These are phyloP conservation scores for Spilarctia lutea DNA, from an alignment of 2,888 invertebrate genomes.

Conservation along the genomic window DNA sequence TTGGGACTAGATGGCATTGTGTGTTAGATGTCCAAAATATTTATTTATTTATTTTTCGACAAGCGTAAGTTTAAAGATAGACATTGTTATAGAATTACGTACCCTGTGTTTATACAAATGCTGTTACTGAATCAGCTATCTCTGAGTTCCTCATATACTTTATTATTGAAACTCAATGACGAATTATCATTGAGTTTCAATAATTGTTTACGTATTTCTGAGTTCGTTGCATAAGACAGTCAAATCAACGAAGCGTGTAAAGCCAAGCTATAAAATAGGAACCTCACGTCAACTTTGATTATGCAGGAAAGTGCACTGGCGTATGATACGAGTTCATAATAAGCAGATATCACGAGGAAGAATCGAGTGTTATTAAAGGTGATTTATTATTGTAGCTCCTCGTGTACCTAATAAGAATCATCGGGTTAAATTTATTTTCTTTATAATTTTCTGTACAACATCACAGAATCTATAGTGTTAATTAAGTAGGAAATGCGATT, in stretches of 20 bases:
- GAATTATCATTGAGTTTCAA: not conserved
- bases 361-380: slow-evolving; percentile 8
- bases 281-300: slow-evolving; percentile 62
- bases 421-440: not conserved
- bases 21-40: too few species aligned
- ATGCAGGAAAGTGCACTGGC: slow-evolving; percentile 64
- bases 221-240: slow-evolving; percentile 47
- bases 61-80: not conserved
- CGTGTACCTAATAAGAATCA: not conserved
- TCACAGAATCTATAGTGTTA: too few species aligned
- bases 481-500: too few species aligned
- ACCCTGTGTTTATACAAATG: not conserved
- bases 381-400: not conserved
- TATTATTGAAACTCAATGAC: too few species aligned
- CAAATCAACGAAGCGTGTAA: slow-evolving; percentile 63
- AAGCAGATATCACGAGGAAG: slow-evolving; percentile 54
- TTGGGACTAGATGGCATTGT: too few species aligned
- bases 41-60: too few species aligned
- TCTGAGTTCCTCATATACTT: not conserved
- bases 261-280: slow-evolving; percentile 64
- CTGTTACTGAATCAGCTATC: not conserved
- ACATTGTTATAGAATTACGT: not conserved
- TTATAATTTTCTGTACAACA: too few species aligned
- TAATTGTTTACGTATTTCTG: slow-evolving; percentile 29
- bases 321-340: slow-evolving; percentile 41